These are phyloP conservation scores for Mormoops blainvillei DNA, from an alignment of 2,113 vertebrate genomes.

Conservation along the genomic window DNA sequence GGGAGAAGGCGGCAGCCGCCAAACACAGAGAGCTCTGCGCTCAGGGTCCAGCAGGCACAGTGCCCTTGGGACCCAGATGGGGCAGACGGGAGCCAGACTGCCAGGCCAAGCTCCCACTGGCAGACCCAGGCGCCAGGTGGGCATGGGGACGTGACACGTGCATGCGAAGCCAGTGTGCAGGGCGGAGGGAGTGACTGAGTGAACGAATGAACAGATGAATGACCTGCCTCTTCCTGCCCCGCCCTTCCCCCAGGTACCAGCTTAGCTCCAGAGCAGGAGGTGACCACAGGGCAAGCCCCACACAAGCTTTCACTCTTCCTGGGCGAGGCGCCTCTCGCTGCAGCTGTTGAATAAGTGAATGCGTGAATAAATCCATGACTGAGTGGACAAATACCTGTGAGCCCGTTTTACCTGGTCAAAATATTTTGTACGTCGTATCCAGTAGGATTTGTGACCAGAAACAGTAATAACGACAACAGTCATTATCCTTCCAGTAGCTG, in stretches of 20 bases:
- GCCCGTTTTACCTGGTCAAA: not conserved
- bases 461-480: not conserved
- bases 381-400: not conserved
- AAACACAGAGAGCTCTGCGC: not conserved
- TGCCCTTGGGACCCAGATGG: constrained; percentile 16
- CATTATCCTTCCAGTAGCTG: not conserved
- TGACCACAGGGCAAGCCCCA: not conserved
- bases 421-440: not conserved
- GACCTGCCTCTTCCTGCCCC: not conserved
- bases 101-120: not conserved
- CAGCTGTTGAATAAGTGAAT: not conserved
- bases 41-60: not conserved
- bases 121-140: not conserved
- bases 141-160: not conserved
- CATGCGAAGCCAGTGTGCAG: not conserved
- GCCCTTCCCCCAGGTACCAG: not conserved
- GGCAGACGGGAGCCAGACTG: constrained; percentile 35
- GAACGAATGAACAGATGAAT: not conserved
- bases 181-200: not conserved
- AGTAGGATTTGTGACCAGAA: not conserved
- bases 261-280: not conserved
- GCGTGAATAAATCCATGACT: not conserved
- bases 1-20: not conserved
- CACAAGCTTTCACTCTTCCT: not conserved
- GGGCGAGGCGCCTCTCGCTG: not conserved